Conservation (phyloP, 2,888 invertebrate species). For the Sisyra nigra region DNA sequence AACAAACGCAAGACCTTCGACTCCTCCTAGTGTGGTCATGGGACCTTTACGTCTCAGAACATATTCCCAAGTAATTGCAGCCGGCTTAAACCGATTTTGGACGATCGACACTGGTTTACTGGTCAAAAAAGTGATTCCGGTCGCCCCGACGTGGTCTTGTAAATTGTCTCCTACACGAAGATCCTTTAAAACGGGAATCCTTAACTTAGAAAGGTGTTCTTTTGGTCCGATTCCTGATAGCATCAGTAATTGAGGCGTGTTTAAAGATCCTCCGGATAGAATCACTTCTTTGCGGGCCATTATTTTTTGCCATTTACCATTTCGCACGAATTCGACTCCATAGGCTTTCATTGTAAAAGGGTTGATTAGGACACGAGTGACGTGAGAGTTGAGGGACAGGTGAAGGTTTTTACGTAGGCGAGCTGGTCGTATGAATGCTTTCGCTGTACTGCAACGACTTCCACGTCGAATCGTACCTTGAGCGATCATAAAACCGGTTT, state of each 20-base stretch:
- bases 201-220: conserved; percentile 44
- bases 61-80: conserved; percentile 66
- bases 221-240: conserved; percentile 70
- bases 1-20: conserved; percentile 77
- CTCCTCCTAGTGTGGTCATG: conserved; percentile 74
- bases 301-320: conserved; percentile 51
- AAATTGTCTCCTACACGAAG: conserved; percentile 66
- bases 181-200: conserved; percentile 59
- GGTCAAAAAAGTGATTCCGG: conserved; percentile 62
- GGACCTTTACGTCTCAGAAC: conserved; percentile 64
- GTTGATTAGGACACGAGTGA: conserved; percentile 58
- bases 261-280: conserved; percentile 79
- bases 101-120: conserved; percentile 74
- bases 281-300: conserved; percentile 71
- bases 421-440: conserved; percentile 70
- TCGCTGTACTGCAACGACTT: conserved; percentile 72
- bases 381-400: conserved; percentile 64
- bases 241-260: conserved; percentile 84
- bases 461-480: conserved; percentile 67
- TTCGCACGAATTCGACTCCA: conserved; percentile 64
- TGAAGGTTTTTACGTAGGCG: conserved; percentile 63
- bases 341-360: conserved; percentile 56
- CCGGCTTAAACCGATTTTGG: conserved; percentile 58
- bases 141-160: conserved; percentile 80
- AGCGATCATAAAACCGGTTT: conserved; percentile 69